A percentile compares a stretch with the other conserved stretches of the same genome.
These are phyloP conservation scores for Drosophila sp. DNA, from an alignment of 1,140 invertebrate species.

Conservation along the genomic window DNA sequence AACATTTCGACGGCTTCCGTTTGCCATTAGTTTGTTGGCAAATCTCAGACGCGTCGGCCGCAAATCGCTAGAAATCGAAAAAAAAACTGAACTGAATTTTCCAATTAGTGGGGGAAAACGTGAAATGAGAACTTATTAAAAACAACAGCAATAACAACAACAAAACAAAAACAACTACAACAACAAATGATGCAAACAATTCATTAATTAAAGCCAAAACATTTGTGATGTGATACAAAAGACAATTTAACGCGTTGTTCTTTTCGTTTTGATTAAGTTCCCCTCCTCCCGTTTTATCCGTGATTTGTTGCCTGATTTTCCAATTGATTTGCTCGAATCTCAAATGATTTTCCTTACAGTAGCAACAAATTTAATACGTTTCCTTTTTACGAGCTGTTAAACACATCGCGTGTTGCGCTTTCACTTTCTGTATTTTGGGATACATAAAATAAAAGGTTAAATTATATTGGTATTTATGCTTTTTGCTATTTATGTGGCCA, in stretches of 20 bases:
- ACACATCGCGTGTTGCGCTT: conserved; percentile 36
- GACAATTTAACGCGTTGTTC: conserved; percentile 61
- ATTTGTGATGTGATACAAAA: conserved; percentile 75
- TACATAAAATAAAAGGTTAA: conserved; percentile 27
- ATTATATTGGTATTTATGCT: conserved; percentile 55
- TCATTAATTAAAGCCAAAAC: conserved; percentile 37
- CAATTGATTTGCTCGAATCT: conserved; percentile 41
- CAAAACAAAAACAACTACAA: background rate
- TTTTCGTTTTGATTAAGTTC: conserved; percentile 66
- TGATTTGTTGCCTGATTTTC: conserved; percentile 9
- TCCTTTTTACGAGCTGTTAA: conserved; percentile 70
- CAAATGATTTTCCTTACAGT: conserved; percentile 30
- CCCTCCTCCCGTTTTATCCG: background rate
- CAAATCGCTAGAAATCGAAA: conserved; percentile 37
- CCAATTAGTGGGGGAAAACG: conserved; percentile 13
- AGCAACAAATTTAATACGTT: conserved; percentile 15
- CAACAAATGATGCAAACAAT: conserved; percentile 13
- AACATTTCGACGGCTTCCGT: conserved; percentile 77
- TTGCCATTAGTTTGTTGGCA: conserved; percentile 83
- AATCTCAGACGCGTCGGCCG: conserved; percentile 75
- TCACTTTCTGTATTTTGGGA: conserved; percentile 7
- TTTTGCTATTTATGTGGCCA: conserved; percentile 58
- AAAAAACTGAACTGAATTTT: conserved; percentile 11
- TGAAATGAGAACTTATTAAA: conserved; percentile 32
- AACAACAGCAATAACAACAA: conserved; percentile 14